Base-by-base conservation (phyloP, 2,888 invertebrate genomes). In the Mellilla xanthometata region DNA sequence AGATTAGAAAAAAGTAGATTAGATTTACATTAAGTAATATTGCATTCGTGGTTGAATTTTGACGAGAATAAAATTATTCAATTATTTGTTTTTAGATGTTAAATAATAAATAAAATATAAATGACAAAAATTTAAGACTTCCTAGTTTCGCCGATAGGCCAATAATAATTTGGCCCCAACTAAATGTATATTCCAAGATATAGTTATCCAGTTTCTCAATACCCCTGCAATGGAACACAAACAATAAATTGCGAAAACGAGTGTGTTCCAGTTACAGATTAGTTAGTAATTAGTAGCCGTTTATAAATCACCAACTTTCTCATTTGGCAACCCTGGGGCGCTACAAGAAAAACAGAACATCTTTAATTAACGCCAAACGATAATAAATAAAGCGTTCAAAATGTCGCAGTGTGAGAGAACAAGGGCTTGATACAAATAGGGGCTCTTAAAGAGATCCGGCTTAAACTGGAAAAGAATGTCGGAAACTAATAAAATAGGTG, bases 331-430 rank as follows among this genome's bases (percentile, higher is more conserved):
- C 41, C 41, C 47, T 33, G 24, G 42, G 43, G 48, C 23, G 39
- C 30, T 36, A 46, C 51, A 52, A 50, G 46, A 44, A 44, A 42
- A 54, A 52, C 52, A 47, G 51, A 53, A 59, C 55, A 43, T 50
- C 54, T 52, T 38, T 49, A 58, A 62, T 58, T 51, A 55, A 58
- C 49, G 49, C 58, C 44, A 54, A 54, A 54, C 48, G 49, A 57
- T 52, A 54, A 60, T 62, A 60, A 65, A 59, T 50, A 43, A 56
- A 60, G 56, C 49, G 44, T 58, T 56, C 32, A 42, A 54, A 60
- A 59, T 39, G 40, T 34, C 40, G 40, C 31, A 40, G 24, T 24
- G 31, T 22, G 31, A 52, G 49, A 58, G 47, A 43, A 57, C 45
- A 42, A 49, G 44, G 36, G 36, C n/a, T 6, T 32, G 24, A 19